A percentile compares a stretch with the other conserved stretches of the same genome.
phyloP scores from a whole-genome alignment of 2,888 invertebrate genomes.

The Sphaerophoria rueppellii region DNA sequence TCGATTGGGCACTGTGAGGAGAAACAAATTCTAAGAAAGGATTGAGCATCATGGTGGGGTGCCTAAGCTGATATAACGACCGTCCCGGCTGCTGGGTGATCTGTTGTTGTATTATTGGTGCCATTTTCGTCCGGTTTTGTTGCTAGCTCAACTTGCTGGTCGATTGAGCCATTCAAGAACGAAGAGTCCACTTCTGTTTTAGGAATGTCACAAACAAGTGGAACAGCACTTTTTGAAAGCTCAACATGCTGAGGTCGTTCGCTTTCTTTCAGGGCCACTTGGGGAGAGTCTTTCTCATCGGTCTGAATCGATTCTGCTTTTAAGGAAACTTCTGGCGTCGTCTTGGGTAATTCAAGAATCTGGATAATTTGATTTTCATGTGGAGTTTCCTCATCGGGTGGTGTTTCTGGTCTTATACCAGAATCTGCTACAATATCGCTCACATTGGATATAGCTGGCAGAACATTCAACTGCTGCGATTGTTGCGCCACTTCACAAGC shows the following conservation, averaged over 20 bases:
- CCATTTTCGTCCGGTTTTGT: constrained; percentile 27
- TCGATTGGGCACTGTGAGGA: constrained; percentile 32
- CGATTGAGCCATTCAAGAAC: neutral
- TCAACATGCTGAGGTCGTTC: neutral
- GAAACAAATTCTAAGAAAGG: constrained; percentile 42
- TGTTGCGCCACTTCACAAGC: neutral
- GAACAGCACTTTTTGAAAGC: neutral
- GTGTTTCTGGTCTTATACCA: constrained; percentile 25
- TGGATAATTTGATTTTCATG: neutral
- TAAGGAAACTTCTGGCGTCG: neutral
- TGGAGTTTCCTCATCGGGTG: constrained; percentile 36
- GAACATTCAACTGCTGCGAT: neutral
- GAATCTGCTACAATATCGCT: neutral
- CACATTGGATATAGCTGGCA: neutral
- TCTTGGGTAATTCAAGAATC: neutral
- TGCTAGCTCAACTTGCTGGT: neutral
- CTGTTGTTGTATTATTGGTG: constrained; percentile 14
- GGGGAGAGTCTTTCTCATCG: neutral
- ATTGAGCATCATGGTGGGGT: constrained; percentile 41
- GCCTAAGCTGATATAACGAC: constrained; percentile 50
- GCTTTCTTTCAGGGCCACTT: constrained; percentile 2
- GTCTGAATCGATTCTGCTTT: neutral
- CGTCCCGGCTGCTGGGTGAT: constrained; percentile 45
- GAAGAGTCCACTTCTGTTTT: neutral
- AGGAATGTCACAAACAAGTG: neutral